Conservation (phyloP, 2,113 vertebrate genomes). For the Laterallus jamaicensis region DNA sequence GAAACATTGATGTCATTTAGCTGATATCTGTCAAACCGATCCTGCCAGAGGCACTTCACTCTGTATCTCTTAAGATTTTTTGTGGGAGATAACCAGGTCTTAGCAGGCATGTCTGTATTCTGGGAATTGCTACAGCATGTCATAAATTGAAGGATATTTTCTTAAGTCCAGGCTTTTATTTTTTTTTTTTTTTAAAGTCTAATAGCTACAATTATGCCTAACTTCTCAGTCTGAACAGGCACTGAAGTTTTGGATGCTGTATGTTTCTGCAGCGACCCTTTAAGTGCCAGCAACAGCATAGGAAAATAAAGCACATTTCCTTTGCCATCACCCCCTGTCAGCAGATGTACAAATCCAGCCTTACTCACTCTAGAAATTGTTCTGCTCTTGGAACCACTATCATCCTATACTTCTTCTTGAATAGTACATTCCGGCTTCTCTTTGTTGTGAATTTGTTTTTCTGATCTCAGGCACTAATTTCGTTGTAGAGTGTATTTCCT, state of each 20-base stretch:
- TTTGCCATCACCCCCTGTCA: neutral
- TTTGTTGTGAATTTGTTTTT: neutral
- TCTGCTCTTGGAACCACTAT: neutral
- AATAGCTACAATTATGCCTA: neutral
- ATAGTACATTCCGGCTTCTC: neutral
- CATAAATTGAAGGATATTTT: neutral
- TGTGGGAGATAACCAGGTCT: neutral
- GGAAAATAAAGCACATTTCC: neutral
- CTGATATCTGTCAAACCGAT: neutral
- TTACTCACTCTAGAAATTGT: neutral
- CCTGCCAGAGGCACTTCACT: neutral
- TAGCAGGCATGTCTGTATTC: neutral
- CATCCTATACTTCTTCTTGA: neutral
- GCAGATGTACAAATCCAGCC: neutral
- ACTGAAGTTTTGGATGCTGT: neutral
- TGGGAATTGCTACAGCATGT: neutral
- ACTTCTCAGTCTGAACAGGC: neutral
- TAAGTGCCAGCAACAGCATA: neutral
- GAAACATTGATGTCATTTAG: neutral
- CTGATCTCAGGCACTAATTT: neutral
- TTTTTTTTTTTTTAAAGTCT: neutral
- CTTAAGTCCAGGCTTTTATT: neutral
- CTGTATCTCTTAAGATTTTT: neutral
- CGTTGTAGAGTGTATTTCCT: neutral
- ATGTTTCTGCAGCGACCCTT: neutral